Percentiles rank a stretch among this genome's conserved stretches.
Evolutionary conservation across 2,797 vertebrate species (phyloP).

Genomic region (Gadopsis bispinosus): DNA sequence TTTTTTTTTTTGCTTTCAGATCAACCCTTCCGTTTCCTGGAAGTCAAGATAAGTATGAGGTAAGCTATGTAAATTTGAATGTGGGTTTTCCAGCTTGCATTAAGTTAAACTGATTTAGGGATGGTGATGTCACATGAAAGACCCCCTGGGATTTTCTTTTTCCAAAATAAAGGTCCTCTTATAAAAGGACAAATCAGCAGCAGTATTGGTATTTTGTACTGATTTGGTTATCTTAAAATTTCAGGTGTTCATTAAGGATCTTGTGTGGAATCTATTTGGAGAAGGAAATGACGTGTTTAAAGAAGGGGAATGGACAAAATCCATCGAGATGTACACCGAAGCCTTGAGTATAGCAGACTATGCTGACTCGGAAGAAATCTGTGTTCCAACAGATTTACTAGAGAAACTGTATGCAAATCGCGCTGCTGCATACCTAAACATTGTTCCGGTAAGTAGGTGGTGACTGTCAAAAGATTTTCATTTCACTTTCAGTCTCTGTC

Average conservation of each 20-base stretch:
- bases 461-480: not conserved
- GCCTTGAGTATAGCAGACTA: constrained; percentile 94
- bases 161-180: not conserved
- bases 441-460: constrained; percentile 85
- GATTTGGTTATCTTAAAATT: constrained; percentile 2
- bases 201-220: not conserved
- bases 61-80: constrained; percentile 69
- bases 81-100: not conserved
- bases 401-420: constrained; percentile 95
- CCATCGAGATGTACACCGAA: constrained; percentile 93
- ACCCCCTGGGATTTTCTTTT: not conserved
- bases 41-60: constrained; percentile 94
- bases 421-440: constrained; percentile 92
- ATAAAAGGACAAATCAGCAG: not conserved
- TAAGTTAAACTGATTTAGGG: not conserved
- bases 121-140: not conserved
- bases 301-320: constrained; percentile 91
- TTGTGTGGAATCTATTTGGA: constrained; percentile 94
- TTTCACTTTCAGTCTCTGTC: not conserved
- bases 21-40: constrained; percentile 96
- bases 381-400: constrained; percentile 85
- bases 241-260: constrained; percentile 93
- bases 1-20: constrained; percentile 74
- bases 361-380: constrained; percentile 93
- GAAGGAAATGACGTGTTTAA: constrained; percentile 95